Percentiles rank a stretch among this genome's conserved stretches.
Evolutionary conservation across 2,797 vertebrate genomes (phyloP).

Genomic region (Syncerus caffer): DNA sequence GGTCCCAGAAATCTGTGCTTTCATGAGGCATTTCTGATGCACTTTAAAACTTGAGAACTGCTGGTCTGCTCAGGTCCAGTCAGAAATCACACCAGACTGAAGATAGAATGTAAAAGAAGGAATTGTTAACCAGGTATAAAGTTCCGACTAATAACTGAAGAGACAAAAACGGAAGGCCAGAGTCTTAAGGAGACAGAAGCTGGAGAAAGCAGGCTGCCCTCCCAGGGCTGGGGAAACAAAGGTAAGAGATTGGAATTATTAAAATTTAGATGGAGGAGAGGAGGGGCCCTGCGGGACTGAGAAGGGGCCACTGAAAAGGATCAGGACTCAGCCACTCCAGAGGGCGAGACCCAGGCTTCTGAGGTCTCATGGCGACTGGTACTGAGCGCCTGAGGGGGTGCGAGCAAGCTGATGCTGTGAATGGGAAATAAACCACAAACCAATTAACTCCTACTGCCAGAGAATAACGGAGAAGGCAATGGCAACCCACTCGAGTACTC

Average conservation of each 20-base stretch:
- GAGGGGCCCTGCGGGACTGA: background rate
- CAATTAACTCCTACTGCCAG: background rate
- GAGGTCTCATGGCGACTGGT: background rate
- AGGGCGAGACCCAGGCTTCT: background rate
- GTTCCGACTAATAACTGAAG: background rate
- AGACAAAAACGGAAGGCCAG: background rate
- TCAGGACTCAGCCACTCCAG: background rate
- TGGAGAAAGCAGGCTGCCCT: background rate
- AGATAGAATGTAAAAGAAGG: background rate
- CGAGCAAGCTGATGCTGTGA: background rate
- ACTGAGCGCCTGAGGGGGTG: accelerated
- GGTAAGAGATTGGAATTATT: background rate
- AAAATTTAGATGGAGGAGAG: background rate
- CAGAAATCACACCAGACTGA: background rate
- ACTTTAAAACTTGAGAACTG: background rate
- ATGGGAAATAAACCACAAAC: background rate
- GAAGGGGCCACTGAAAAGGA: background rate
- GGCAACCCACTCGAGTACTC: no score
- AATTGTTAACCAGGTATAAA: background rate
- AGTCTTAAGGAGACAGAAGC: background rate
- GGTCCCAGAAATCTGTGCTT: background rate
- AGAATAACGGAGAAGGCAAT: background rate
- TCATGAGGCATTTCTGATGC: background rate
- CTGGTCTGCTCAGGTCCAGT: background rate
- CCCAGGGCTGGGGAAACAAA: background rate